phyloP scores from a whole-genome alignment of 2,113 vertebrate species.

The Chrysemys picta region DNA sequence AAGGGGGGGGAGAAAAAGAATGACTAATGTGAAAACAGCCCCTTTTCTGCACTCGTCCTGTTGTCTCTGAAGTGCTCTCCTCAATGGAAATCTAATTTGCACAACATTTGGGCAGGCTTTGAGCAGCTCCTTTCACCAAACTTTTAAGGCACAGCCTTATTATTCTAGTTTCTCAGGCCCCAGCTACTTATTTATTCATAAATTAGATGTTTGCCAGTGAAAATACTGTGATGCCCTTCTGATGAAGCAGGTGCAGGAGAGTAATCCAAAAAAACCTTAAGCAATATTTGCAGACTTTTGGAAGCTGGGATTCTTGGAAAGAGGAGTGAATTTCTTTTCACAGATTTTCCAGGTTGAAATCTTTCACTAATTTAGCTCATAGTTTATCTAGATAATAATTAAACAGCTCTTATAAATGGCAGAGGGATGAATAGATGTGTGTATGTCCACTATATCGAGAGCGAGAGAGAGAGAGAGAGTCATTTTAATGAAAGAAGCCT shows the following conservation, averaged over 20 bases:
- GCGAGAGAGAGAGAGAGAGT: background rate
- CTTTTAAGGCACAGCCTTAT: constrained; percentile 30
- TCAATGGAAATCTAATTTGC: background rate
- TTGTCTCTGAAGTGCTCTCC: background rate
- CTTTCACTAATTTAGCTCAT: constrained; percentile 32
- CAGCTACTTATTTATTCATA: constrained; percentile 59
- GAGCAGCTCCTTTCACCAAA: background rate
- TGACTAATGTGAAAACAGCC: background rate
- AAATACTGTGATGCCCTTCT: constrained; percentile 60
- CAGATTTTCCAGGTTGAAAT: constrained; percentile 46
- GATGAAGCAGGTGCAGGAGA: constrained; percentile 45
- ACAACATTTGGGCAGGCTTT: constrained; percentile 4
- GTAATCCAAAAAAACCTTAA: constrained; percentile 38
- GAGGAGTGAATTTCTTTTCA: constrained; percentile 45
- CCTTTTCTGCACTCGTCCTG: background rate
- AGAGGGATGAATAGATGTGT: background rate
- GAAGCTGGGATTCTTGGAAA: constrained; percentile 55
- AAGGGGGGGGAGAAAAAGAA: background rate
- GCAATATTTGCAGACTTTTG: constrained; percentile 48
- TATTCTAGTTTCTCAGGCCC: constrained; percentile 45
- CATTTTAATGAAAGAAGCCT: background rate
- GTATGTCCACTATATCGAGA: background rate
- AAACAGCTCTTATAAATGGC: accelerated
- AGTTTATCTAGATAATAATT: background rate
- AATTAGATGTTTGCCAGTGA: constrained; percentile 54